Base-by-base conservation (phyloP, 2,797 vertebrate genomes). In the Acrocephalus scirpaceus region DNA sequence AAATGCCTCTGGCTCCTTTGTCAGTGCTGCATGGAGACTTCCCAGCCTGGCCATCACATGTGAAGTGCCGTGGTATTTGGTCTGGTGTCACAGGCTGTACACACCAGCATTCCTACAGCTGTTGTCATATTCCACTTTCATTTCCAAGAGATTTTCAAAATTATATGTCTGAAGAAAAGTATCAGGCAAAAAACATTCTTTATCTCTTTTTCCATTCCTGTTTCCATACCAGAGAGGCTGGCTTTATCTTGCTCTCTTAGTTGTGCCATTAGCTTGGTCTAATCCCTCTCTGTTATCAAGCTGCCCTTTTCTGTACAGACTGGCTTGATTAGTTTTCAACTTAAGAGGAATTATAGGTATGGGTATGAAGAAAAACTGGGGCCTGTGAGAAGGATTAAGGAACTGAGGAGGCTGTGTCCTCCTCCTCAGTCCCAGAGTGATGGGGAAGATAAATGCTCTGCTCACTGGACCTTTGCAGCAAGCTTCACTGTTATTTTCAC, bases 401-500 rank as follows among this genome's bases (percentile, higher is more conserved):
- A 73, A 27, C 29, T 62, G 42, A 45, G 36, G 73, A 90, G 65
- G 62, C 47, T 92, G 19, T 82, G 47, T 42, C 56, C 47, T 85
- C 11, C 15, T 79, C 61, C 22, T 83, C 48, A 32, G 67, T 58
- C 32, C 38, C 27, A 40, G 70, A 90, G 58, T 16, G 18, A 50
- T 34, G 80, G 90, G 80, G 42, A 58, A 30, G 60, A 64, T 51
- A 64, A 42, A 70, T 16, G 21, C 15, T 83, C 61, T 74, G 87
- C 76, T 93, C 73, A 47, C 64, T 90, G 72, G 90, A 92, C 83
- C 86, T 82, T 88, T 85, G 50, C 62, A 91, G 30, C 36, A 93
- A 94, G 75, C 57, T 93, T 95, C 61, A 47, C 64, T 86, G 44
- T 83, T 86, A 78, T 77, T 97, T 97, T 92, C 73, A 73, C 62